Evolutionary conservation across 1,140 invertebrate genomes (phyloP).

Genomic region (Drosophila kohkoa): DNA sequence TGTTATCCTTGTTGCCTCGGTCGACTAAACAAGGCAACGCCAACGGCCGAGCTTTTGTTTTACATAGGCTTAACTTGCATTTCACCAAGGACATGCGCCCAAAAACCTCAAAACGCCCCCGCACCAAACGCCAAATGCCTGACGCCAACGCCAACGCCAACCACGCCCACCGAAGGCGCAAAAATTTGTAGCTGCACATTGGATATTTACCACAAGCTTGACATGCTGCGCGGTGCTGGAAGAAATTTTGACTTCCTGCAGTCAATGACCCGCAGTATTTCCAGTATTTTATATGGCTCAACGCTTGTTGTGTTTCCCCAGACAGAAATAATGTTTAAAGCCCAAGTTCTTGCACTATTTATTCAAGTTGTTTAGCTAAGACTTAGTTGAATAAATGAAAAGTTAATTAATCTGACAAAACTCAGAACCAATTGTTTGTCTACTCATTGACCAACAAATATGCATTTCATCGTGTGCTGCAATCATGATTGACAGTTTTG

Average conservation of each 20-base stretch:
- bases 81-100: conserved; percentile 54
- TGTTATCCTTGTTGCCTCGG: conserved; percentile 29
- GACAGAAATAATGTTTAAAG: not conserved
- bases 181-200: conserved; percentile 32
- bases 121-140: not conserved
- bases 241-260: conserved; percentile 4
- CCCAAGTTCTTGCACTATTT: not conserved
- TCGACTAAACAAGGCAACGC: conserved; percentile 45
- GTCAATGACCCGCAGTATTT: conserved; percentile 31
- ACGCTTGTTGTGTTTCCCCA: conserved; percentile 2
- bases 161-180: not conserved
- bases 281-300: conserved; percentile 2
- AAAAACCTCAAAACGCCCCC: not conserved
- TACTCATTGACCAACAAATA: not conserved
- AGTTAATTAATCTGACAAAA: not conserved
- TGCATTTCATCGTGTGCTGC: not conserved
- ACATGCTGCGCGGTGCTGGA: conserved; percentile 10
- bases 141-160: not conserved
- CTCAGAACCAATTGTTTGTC: not conserved
- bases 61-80: conserved; percentile 56
- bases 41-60: conserved; percentile 58
- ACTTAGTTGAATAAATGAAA: not conserved
- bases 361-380: not conserved
- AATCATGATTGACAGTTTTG: not conserved
- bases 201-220: conserved; percentile 10